Evolutionary conservation across 2,888 invertebrate species (phyloP), one percentile per base, ranked within the genome.

Genomic region (Volucella inflata): DNA sequence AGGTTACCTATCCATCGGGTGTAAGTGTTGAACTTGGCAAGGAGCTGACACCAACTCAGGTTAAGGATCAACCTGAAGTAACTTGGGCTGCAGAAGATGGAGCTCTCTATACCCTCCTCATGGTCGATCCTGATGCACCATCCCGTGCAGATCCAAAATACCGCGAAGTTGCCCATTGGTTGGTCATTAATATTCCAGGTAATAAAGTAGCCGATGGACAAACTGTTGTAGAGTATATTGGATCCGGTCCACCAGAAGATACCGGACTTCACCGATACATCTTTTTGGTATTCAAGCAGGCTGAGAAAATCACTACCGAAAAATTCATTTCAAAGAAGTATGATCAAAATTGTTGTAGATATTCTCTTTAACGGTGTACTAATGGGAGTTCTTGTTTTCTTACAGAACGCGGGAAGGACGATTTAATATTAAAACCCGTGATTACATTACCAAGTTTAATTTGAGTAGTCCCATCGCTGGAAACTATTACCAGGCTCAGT

Each of bases 101-200:
- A 55, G 89, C 93, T 36, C 94, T 94, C 68, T 98, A 98, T 91
- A 96, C 97, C 0, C 92, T 98, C 3, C 95, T 95, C 89, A 95
- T 97, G 96, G 96, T 96, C 67, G 97, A 97, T 95, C 92, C 92
- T 1, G 96, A 96, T 92, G 96, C 96, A 1, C 98, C 98, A 0
- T 96, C 95, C 88, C 95, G 98, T 72, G 91, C 93, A 59, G 94
- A 96, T n/a, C 97, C 97, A 0, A 95, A 93, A 87, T 95, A 94
- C 91, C 94, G 98, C 55, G 98, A 98, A 91, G 97, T 96, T 96
- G 96, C 96, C 90, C 98, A 98, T 91, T 98, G 98, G 98, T 92
- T 98, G 9, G 96, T 98, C 0, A 96, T 95, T 21, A 98, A 98
- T 90, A 95, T 98, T 87, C 96, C 96, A 46, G 97, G 96, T 12